These are phyloP conservation scores for Megaleporinus macrocephalus DNA, from an alignment of 2,113 vertebrate species.

Conservation along the genomic window DNA sequence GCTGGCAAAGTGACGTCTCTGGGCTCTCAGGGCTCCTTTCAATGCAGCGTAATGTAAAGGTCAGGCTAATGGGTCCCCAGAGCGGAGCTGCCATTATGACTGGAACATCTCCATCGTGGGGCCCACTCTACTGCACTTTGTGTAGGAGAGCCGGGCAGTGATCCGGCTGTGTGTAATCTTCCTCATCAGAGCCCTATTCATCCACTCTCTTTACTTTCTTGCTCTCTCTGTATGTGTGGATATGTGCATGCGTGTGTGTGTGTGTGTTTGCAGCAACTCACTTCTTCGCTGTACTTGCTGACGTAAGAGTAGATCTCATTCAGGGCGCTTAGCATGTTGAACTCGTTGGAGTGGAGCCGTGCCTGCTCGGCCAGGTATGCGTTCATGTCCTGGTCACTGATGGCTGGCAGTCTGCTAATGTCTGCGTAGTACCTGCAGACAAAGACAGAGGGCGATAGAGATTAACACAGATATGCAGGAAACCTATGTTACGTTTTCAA, in stretches of 20 bases:
- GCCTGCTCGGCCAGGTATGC: constrained; percentile 98
- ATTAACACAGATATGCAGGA: constrained; percentile 15
- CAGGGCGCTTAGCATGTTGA: constrained; percentile 96
- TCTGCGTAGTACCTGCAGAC: constrained; percentile 93
- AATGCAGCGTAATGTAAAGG: constrained; percentile 66
- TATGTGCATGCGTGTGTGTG: constrained; percentile 16
- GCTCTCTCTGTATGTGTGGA: constrained; percentile 1
- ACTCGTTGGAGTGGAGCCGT: constrained; percentile 90
- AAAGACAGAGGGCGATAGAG: constrained; percentile 36
- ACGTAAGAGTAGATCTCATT: constrained; percentile 98
- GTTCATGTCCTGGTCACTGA: constrained; percentile 99
- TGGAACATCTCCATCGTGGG: constrained; percentile 72
- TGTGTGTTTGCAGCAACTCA: constrained; percentile 63
- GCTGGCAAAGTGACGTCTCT: constrained; percentile 9
- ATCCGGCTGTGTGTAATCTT: constrained; percentile 49
- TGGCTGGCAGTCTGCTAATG: constrained; percentile 93
- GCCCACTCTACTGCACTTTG: constrained; percentile 40
- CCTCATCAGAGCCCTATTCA: constrained; percentile 53
- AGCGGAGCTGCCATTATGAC: constrained; percentile 72
- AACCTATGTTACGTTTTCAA: neutral
- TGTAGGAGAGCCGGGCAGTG: constrained; percentile 36
- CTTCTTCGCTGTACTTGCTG: constrained; percentile 98
- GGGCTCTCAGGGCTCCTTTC: constrained; percentile 15
- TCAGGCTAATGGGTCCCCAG: constrained; percentile 73
- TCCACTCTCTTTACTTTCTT: constrained; percentile 48